These are phyloP conservation scores for Pampusana beccarii DNA, from an alignment of 2,113 vertebrate genomes.

Conservation along the genomic window DNA sequence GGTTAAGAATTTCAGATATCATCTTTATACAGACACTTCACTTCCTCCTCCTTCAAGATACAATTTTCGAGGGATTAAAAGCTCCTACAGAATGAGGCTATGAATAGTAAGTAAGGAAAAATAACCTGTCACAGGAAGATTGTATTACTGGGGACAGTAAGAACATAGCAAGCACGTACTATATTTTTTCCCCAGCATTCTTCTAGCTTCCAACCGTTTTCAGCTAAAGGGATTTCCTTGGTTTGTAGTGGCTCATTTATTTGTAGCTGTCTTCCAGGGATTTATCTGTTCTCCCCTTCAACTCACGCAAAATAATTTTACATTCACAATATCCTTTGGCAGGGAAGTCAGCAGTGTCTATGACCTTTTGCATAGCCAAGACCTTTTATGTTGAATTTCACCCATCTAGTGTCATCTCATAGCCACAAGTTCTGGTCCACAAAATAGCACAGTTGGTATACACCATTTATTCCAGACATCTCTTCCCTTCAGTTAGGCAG, in stretches of 20 bases:
- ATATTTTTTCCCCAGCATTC: neutral
- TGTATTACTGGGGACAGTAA: neutral
- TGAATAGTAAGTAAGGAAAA: neutral
- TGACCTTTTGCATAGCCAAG: neutral
- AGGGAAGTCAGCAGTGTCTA: neutral
- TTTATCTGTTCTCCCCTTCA: neutral
- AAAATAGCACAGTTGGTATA: neutral
- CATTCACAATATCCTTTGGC: neutral
- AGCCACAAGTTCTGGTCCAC: neutral
- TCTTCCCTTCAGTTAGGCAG: neutral
- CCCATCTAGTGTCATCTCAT: neutral
- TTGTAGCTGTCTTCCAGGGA: neutral
- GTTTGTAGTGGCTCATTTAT: neutral
- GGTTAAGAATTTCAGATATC: neutral
- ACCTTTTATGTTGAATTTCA: neutral
- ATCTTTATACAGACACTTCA: neutral
- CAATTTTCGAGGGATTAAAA: neutral
- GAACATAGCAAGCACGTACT: neutral
- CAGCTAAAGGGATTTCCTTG: neutral
- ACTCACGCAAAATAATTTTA: neutral
- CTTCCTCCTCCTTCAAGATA: neutral
- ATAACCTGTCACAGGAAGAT: neutral
- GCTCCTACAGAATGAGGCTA: neutral
- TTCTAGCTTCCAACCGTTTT: neutral
- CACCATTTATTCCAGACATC: neutral